Conservation (phyloP, 2,888 invertebrate species). For the Craniophora ligustri region DNA sequence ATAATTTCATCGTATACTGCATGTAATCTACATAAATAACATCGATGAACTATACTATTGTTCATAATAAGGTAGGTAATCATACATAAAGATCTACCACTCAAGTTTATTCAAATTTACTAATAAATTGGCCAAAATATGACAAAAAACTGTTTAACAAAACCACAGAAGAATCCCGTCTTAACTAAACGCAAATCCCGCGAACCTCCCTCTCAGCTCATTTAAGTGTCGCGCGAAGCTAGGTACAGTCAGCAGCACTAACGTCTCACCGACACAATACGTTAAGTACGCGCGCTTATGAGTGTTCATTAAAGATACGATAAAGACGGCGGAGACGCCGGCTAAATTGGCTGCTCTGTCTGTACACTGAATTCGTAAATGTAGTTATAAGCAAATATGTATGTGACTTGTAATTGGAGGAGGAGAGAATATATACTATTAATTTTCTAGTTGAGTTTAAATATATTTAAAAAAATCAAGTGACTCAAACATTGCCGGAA, state of each 20-base stretch:
- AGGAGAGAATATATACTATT: too few species aligned
- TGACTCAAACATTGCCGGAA: too few species aligned
- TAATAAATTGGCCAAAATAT: too few species aligned
- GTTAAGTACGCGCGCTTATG: conserved; percentile 83
- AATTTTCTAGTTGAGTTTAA: too few species aligned
- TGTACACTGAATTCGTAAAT: conserved; percentile 50
- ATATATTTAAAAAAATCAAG: too few species aligned
- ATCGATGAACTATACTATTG: too few species aligned
- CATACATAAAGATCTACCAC: too few species aligned
- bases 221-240: conserved; percentile 60
- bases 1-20: too few species aligned
- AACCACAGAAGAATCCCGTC: conserved; percentile 42
- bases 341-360: conserved; percentile 78
- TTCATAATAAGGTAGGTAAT: too few species aligned
- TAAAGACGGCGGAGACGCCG: conserved; percentile 81
- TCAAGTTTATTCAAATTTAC: too few species aligned
- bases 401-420: conserved; percentile 9
- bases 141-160: conserved; percentile 27
- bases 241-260: conserved; percentile 52
- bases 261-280: conserved; percentile 73
- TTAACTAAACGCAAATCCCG: conserved; percentile 75
- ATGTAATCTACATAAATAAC: too few species aligned
- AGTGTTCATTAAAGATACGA: conserved; percentile 88
- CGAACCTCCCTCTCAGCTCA: conserved; percentile 73
- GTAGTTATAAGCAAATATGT: conserved; percentile 47